A percentile compares a stretch with the other conserved stretches of the same genome.
Evolutionary conservation across 2,113 vertebrate genomes (phyloP).

Genomic region (Dromas ardeola): DNA sequence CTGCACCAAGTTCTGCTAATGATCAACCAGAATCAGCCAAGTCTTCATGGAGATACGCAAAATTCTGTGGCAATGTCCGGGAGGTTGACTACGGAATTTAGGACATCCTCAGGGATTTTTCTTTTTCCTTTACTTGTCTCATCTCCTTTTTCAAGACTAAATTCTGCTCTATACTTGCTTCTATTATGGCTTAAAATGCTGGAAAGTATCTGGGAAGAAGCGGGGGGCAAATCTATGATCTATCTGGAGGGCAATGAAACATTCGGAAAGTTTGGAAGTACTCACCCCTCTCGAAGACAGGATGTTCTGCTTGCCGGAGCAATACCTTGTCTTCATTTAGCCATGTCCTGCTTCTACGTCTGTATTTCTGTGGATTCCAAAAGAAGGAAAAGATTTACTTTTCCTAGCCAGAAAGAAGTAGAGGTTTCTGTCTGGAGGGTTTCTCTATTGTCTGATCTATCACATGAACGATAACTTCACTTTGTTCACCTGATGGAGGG

Average conservation of each 20-base stretch:
- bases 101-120: neutral
- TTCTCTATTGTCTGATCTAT: neutral
- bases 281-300: conserved; percentile 13
- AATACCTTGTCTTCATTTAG: conserved; percentile 23
- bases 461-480: neutral
- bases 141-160: neutral
- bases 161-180: neutral
- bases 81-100: neutral
- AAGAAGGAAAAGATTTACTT: conserved; percentile 35
- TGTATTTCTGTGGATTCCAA: conserved; percentile 27
- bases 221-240: neutral
- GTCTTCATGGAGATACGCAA: neutral
- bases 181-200: neutral
- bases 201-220: neutral
- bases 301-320: conserved; percentile 1
- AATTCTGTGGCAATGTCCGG: neutral
- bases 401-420: neutral
- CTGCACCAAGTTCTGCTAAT: conserved; percentile 38
- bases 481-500: neutral
- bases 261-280: conserved; percentile 18
- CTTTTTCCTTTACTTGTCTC: neutral
- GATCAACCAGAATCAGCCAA: neutral
- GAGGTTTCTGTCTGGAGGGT: neutral
- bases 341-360: neutral
- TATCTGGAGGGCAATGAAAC: neutral